Evolutionary conservation across 2,797 vertebrate genomes (phyloP).

Genomic region (Poecile montanus): DNA sequence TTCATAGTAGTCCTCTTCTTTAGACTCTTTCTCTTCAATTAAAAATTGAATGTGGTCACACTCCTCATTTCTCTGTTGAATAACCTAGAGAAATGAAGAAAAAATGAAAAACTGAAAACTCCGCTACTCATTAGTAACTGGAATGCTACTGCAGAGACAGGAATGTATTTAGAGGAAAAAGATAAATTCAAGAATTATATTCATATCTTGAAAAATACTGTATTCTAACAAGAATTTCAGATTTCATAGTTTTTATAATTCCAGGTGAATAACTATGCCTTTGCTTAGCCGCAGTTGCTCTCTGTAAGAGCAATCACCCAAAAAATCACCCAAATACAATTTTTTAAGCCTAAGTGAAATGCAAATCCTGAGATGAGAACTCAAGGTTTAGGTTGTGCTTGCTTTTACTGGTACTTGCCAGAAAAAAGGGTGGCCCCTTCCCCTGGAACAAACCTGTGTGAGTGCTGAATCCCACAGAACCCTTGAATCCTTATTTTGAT

Average conservation of each 20-base stretch:
- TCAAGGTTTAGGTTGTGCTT: background rate
- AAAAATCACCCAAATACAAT: background rate
- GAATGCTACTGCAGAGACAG: background rate
- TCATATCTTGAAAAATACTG: background rate
- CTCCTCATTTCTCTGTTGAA: conserved; percentile 95
- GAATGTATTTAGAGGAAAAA: background rate
- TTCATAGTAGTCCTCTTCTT: conserved; percentile 96
- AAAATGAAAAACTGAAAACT: background rate
- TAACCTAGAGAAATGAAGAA: conserved; percentile 80
- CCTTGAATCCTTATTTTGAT: background rate
- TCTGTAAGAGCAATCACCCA: background rate
- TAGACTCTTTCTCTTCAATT: conserved; percentile 97
- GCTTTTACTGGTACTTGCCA: background rate
- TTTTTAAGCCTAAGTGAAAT: background rate
- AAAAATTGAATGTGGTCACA: conserved; percentile 98
- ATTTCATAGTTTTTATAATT: background rate
- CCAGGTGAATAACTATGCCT: background rate
- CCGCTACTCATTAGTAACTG: background rate
- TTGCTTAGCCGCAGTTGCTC: background rate
- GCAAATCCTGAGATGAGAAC: background rate
- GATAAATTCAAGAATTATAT: background rate
- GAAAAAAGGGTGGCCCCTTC: background rate
- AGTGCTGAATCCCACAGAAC: background rate
- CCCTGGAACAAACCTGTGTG: background rate
- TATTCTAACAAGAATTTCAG: background rate